These are phyloP conservation scores for Halictus rubicundus DNA, from an alignment of 1,140 invertebrate species.

Conservation along the genomic window DNA sequence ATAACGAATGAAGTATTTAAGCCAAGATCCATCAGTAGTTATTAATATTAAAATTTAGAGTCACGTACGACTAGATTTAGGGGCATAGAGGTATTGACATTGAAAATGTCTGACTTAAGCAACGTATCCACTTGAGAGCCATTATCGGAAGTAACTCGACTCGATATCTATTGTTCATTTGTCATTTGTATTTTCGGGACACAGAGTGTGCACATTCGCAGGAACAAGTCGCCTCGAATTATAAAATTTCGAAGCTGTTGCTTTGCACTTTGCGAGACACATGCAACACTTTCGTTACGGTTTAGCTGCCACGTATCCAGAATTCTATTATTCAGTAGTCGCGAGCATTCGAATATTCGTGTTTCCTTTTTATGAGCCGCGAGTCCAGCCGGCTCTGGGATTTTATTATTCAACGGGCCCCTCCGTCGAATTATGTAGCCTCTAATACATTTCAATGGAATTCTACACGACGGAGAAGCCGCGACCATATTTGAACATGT, in stretches of 20 bases:
- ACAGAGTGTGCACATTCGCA: too few relatives aligned
- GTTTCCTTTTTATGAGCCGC: neutral
- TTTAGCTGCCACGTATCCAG: neutral
- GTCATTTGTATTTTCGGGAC: too few relatives aligned
- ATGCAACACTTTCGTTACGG: neutral
- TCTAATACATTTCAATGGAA: neutral
- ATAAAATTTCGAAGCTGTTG: neutral
- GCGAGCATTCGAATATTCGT: neutral
- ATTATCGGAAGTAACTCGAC: too few relatives aligned
- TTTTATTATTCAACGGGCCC: neutral
- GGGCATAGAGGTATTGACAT: too few relatives aligned
- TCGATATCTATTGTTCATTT: too few relatives aligned
- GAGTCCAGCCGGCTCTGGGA: neutral
- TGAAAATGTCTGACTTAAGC: too few relatives aligned
- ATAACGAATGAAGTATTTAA: too few relatives aligned
- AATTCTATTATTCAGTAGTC: neutral
- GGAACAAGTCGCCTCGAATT: neutral
- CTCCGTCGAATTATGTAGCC: neutral
- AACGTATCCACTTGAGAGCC: too few relatives aligned
- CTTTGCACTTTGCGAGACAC: neutral
- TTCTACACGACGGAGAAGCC: neutral
- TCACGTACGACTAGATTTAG: too few relatives aligned
- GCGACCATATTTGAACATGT: neutral
- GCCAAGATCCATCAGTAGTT: too few relatives aligned
- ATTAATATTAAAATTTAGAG: too few relatives aligned